Conservation (phyloP, 1,140 invertebrate genomes). For the Argopecten irradians region DNA sequence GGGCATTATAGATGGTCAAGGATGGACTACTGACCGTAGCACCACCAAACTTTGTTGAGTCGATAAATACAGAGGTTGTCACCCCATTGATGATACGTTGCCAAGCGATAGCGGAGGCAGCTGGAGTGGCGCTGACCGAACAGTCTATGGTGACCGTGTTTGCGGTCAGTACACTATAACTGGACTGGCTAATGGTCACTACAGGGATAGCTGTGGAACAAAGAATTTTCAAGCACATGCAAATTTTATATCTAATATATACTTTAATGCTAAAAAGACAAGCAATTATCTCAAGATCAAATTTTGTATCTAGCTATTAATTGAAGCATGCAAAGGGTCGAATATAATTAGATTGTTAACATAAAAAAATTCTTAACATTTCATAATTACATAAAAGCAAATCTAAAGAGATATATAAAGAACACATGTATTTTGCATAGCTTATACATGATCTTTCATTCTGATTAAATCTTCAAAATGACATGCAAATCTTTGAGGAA, state of each 20-base stretch:
- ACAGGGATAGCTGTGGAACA: not conserved
- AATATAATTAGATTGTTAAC: too few relatives aligned
- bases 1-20: conserved; percentile 28
- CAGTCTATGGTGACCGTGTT: not conserved
- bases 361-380: too few relatives aligned
- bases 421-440: too few relatives aligned
- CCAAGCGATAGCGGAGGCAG: not conserved
- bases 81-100: not conserved
- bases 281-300: too few relatives aligned
- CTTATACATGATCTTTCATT: too few relatives aligned
- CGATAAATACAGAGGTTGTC: not conserved
- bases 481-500: too few relatives aligned
- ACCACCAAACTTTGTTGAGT: conserved; percentile 38
- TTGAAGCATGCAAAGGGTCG: too few relatives aligned
- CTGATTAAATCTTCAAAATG: too few relatives aligned
- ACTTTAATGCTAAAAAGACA: not conserved
- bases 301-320: too few relatives aligned
- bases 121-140: not conserved
- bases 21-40: not conserved
- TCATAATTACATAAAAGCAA: too few relatives aligned
- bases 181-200: not conserved
- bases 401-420: too few relatives aligned
- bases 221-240: not conserved
- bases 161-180: not conserved
- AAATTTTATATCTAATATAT: not conserved